Percentiles rank a stretch among this genome's conserved stretches.
Evolutionary conservation across 2,888 invertebrate genomes (phyloP).

Genomic region (Ctenicera cuprea): DNA sequence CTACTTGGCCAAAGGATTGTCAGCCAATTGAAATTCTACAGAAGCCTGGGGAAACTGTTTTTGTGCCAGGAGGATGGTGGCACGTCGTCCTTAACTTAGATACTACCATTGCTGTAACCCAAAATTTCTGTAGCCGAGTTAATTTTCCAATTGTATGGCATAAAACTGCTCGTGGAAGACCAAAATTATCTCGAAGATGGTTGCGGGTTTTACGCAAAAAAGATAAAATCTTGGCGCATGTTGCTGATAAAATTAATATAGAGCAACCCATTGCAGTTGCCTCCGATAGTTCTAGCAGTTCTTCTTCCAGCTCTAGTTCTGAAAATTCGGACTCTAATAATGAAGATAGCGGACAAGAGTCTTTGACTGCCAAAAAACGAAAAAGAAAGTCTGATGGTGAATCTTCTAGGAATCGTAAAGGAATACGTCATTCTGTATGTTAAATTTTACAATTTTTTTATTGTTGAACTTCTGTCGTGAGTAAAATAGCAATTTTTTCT

Average conservation of each 20-base stretch:
- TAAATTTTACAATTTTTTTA: constrained; percentile 1
- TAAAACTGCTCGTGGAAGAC: constrained; percentile 94
- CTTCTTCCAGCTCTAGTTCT: constrained; percentile 74
- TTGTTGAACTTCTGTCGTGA: constrained; percentile 10
- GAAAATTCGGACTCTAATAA: constrained; percentile 72
- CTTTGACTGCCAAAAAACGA: constrained; percentile 90
- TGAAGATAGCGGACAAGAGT: constrained; percentile 90
- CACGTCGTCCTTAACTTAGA: constrained; percentile 99
- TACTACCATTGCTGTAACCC: constrained; percentile 97
- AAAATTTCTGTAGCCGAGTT: constrained; percentile 96
- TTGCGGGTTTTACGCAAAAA: constrained; percentile 77
- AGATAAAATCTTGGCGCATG: constrained; percentile 84
- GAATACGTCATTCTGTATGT: constrained; percentile 63
- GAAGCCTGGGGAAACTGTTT: constrained; percentile 97
- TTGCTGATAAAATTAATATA: constrained; percentile 90
- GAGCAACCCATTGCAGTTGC: constrained; percentile 92
- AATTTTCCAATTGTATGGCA: constrained; percentile 99
- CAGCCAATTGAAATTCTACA: constrained; percentile 96
- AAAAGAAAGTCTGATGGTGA: constrained; percentile 76
- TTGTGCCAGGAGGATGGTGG: constrained; percentile 99
- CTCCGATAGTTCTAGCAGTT: constrained; percentile 92
- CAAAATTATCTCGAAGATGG: constrained; percentile 97
- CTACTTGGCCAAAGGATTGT: constrained; percentile 93
- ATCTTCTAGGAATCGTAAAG: constrained; percentile 66
- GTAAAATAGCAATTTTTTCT: background rate